These are phyloP conservation scores for Miniopterus natalensis DNA, from an alignment of 2,113 vertebrate species.

Conservation along the genomic window DNA sequence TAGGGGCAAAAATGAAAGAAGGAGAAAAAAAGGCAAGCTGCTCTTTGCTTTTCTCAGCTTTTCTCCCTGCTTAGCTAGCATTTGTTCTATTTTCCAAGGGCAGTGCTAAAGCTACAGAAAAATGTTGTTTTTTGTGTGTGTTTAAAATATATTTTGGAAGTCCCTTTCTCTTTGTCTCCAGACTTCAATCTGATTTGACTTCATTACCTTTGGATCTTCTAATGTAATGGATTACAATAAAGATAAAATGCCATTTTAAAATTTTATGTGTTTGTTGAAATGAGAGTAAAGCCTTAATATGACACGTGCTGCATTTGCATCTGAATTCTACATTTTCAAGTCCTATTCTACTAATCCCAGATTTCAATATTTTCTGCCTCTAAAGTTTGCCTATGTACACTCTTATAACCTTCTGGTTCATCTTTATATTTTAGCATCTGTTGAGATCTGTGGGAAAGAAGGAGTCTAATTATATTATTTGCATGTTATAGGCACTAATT, in stretches of 20 bases:
- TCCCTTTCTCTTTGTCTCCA: neutral
- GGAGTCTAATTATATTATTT: neutral
- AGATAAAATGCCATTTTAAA: neutral
- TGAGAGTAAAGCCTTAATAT: neutral
- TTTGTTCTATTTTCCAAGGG: neutral
- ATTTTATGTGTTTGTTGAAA: neutral
- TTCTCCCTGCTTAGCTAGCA: neutral
- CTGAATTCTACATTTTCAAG: neutral
- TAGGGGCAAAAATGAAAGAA: neutral
- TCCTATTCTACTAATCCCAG: neutral
- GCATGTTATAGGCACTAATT: neutral
- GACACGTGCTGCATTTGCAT: neutral
- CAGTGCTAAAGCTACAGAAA: neutral
- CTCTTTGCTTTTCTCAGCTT: neutral
- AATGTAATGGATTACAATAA: neutral
- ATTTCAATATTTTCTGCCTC: neutral
- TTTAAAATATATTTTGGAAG: neutral
- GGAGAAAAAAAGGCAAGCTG: neutral
- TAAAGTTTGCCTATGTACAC: neutral
- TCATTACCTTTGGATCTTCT: neutral
- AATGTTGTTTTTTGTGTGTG: neutral
- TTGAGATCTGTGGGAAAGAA: neutral
- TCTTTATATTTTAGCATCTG: neutral
- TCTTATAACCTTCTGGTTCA: neutral
- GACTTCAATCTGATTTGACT: neutral